Evolutionary conservation across 2,797 vertebrate species (phyloP).

Genomic region (Sebastes itinus): DNA sequence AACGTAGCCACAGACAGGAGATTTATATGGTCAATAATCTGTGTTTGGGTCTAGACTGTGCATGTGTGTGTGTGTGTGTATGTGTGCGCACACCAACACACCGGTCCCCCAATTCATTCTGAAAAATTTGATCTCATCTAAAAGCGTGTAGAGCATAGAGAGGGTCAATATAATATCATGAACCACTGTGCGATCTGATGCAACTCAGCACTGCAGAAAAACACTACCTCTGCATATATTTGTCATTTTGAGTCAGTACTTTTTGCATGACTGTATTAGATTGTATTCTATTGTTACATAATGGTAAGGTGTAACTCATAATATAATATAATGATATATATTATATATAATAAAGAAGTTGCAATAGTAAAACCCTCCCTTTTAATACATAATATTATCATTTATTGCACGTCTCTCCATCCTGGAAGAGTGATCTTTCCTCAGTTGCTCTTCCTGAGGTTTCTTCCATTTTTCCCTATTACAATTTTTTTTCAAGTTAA

Average conservation of each 20-base stretch:
- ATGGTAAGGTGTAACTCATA: neutral
- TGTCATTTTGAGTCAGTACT: neutral
- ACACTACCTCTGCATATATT: neutral
- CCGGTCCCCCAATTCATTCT: neutral
- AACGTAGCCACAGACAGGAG: slow-evolving; percentile 39
- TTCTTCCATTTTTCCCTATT: too few relatives aligned
- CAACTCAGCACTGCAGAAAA: neutral
- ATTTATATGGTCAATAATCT: slow-evolving; percentile 58
- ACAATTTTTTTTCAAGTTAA: too few relatives aligned
- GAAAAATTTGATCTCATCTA: neutral
- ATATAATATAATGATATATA: neutral
- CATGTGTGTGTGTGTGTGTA: neutral
- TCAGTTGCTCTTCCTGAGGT: too few relatives aligned
- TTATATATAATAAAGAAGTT: neutral
- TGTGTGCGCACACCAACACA: neutral
- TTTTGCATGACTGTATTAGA: neutral
- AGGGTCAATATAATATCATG: neutral
- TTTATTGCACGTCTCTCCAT: too few relatives aligned
- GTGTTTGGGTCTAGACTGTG: slow-evolving; percentile 18
- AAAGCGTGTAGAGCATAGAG: neutral
- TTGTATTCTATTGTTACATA: neutral
- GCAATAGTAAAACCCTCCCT: neutral
- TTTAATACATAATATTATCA: neutral
- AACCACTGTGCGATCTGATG: neutral
- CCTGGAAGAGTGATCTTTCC: too few relatives aligned